Conservation (phyloP, 2,888 invertebrate species). For the Glyphotaelius pellucidus region DNA sequence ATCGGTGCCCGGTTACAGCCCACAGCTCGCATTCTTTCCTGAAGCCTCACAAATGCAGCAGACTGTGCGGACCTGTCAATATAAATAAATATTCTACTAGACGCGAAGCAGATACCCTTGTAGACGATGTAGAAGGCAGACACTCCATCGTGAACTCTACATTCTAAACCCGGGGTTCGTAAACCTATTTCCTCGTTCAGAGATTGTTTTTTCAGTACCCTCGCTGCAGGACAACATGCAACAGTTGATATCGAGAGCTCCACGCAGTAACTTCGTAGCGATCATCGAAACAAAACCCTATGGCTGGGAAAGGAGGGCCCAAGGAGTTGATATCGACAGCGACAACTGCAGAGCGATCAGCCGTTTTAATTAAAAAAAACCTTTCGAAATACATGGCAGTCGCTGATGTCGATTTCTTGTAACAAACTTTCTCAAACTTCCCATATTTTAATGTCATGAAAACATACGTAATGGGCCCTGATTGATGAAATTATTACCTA, state of each 20-base stretch:
- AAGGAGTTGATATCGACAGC: too few relatives aligned
- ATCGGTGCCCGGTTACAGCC: not conserved
- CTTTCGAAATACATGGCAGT: too few relatives aligned
- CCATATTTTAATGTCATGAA: too few relatives aligned
- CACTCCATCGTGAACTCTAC: not conserved
- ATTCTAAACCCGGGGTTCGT: not conserved
- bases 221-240: not conserved
- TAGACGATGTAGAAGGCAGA: not conserved
- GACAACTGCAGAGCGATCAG: too few relatives aligned
- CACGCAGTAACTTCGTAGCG: too few relatives aligned
- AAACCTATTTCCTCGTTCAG: not conserved
- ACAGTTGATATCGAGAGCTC: not conserved
- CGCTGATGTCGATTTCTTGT: too few relatives aligned
- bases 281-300: too few relatives aligned
- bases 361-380: too few relatives aligned
- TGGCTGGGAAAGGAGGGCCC: too few relatives aligned
- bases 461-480: too few relatives aligned
- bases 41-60: constrained; percentile 10
- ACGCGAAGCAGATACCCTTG: not conserved
- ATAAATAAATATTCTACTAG: constrained; percentile 11
- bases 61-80: constrained; percentile 8
- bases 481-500: too few relatives aligned
- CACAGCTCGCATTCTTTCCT: not conserved
- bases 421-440: too few relatives aligned
- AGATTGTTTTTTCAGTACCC: not conserved